A percentile compares a stretch with the other conserved stretches of the same genome.
These are phyloP conservation scores for Sarcoramphus papa DNA, from an alignment of 2,797 vertebrate genomes.

Conservation along the genomic window DNA sequence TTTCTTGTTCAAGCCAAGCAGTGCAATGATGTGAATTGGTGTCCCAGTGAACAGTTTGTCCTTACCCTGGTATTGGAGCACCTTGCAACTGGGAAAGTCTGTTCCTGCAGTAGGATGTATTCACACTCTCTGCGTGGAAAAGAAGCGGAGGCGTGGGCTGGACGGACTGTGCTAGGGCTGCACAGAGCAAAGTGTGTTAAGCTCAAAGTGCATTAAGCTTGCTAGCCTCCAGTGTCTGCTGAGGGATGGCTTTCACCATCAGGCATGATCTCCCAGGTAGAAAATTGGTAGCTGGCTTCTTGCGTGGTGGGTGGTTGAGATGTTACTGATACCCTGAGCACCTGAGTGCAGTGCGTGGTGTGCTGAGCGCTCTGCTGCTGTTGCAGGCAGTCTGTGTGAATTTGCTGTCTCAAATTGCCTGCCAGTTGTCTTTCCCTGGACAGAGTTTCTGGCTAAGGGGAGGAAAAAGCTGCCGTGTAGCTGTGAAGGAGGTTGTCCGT, in stretches of 20 bases:
- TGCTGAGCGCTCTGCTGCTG: neutral
- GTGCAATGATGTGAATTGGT: neutral
- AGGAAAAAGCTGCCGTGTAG: too few relatives aligned
- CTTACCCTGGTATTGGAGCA: neutral
- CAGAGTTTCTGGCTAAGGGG: neutral
- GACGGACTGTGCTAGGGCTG: rapidly evolving
- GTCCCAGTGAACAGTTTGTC: neutral
- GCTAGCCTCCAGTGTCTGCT: neutral
- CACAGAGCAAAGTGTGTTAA: neutral
- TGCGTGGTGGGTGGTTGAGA: neutral
- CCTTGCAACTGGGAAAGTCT: neutral
- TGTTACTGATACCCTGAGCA: rapidly evolving
- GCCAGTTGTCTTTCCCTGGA: too few relatives aligned
- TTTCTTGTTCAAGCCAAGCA: neutral
- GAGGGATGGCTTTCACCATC: neutral
- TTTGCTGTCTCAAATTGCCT: neutral
- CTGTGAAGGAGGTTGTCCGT: neutral
- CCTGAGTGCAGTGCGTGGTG: rapidly evolving
- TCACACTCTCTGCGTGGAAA: too few relatives aligned
- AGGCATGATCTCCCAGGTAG: neutral
- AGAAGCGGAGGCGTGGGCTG: neutral
- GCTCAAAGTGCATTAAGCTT: too few relatives aligned
- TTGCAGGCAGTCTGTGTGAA: rapidly evolving
- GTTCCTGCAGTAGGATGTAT: too few relatives aligned
- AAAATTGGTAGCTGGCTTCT: neutral